A percentile compares a stretch with the other conserved stretches of the same genome.
Evolutionary conservation across 2,113 vertebrate genomes (phyloP).

Genomic region (Calidris pugnax): DNA sequence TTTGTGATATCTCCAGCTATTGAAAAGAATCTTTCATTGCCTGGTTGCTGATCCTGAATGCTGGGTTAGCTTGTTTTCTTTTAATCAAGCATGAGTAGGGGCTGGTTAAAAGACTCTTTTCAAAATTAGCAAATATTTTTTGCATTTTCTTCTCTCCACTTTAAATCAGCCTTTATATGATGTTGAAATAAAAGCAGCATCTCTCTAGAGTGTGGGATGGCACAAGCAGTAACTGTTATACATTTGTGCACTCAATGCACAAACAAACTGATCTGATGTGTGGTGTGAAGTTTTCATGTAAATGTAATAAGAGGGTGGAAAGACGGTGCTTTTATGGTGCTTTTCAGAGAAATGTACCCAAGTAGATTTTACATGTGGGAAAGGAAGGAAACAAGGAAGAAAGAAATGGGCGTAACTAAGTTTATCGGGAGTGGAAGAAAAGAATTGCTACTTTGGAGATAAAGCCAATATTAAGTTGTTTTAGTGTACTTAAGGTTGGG

Average conservation of each 20-base stretch:
- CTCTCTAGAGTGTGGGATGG: neutral
- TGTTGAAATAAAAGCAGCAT: neutral
- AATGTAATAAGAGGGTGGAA: neutral
- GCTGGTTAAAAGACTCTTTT: neutral
- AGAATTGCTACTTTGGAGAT: neutral
- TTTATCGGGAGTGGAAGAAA: neutral
- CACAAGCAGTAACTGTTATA: fast-evolving
- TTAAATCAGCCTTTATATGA: neutral
- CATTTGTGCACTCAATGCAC: neutral
- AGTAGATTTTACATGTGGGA: neutral
- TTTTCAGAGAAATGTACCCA: neutral
- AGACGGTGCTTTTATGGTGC: neutral
- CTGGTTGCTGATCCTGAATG: neutral
- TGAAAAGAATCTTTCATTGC: neutral
- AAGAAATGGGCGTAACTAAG: neutral
- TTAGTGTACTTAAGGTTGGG: neutral
- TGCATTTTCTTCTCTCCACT: neutral
- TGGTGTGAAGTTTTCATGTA: neutral
- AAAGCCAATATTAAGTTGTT: neutral
- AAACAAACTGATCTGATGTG: neutral
- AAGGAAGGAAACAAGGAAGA: neutral
- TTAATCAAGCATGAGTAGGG: neutral
- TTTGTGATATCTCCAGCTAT: neutral
- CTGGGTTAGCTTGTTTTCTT: neutral
- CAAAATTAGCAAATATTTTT: neutral